phyloP scores from a whole-genome alignment of 1,140 invertebrate genomes.

The Brachionus rubens region DNA sequence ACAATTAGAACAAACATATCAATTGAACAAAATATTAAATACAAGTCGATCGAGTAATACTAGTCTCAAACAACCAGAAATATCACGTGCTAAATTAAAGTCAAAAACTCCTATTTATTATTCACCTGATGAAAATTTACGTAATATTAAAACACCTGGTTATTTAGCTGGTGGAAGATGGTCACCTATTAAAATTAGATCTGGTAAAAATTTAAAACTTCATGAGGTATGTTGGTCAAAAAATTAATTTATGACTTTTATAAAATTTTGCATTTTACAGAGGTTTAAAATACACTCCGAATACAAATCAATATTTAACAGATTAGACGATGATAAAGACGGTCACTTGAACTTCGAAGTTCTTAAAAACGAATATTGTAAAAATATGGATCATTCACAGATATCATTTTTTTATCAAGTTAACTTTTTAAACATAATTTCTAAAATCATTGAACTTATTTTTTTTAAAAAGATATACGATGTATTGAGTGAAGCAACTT shows the following conservation, averaged over 20 bases:
- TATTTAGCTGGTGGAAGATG: background rate
- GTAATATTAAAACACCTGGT: background rate
- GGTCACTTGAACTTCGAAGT: conserved; percentile 24
- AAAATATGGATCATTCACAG: conserved; percentile 22
- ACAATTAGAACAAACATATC: no score
- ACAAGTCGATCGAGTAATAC: background rate
- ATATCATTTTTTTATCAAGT: conserved; percentile 41
- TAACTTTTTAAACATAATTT: background rate
- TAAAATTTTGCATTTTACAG: background rate
- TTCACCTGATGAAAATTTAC: conserved; percentile 16
- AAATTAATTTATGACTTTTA: background rate
- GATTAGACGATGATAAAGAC: conserved; percentile 19
- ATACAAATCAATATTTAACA: conserved; percentile 1
- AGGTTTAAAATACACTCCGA: conserved; percentile 2
- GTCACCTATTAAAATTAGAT: conserved; percentile 27
- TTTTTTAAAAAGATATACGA: conserved; percentile 22
- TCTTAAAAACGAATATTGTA: conserved; percentile 8
- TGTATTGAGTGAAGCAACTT: conserved; percentile 22
- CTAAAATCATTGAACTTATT: background rate
- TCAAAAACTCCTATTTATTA: conserved; percentile 28
- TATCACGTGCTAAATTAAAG: conserved; percentile 9
- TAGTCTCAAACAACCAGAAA: conserved; percentile 5
- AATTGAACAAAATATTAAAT: background rate
- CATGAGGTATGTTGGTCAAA: background rate
- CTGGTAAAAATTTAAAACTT: background rate